Percentiles rank a stretch among this genome's conserved stretches.
Evolutionary conservation across 2,113 vertebrate genomes (phyloP).

Genomic region (Martes martes): DNA sequence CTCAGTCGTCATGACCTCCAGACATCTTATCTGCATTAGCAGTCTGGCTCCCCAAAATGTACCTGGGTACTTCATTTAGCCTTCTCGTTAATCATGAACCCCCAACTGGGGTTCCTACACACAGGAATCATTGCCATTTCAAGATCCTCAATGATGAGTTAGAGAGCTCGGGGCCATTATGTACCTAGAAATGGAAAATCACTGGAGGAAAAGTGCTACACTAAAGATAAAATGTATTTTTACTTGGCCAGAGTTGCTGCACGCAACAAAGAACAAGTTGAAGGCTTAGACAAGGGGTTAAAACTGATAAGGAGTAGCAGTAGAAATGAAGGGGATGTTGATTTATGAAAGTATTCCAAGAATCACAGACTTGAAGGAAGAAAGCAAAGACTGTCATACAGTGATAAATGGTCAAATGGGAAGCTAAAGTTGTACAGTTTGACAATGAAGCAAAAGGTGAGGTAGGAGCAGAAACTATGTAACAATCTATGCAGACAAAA

Average conservation of each 20-base stretch:
- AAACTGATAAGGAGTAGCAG: neutral
- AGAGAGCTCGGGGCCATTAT: neutral
- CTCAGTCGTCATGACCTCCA: neutral
- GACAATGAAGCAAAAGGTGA: slow-evolving; percentile 19
- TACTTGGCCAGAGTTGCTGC: neutral
- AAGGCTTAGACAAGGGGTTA: neutral
- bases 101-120: neutral
- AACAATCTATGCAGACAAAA: neutral
- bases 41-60: neutral
- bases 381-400: neutral
- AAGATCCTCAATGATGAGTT: neutral
- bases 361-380: neutral
- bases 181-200: slow-evolving; percentile 7
- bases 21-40: neutral
- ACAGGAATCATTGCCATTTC: neutral
- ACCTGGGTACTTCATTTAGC: neutral
- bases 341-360: slow-evolving; percentile 28
- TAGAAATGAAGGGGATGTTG: neutral
- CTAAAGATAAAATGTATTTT: slow-evolving; percentile 15
- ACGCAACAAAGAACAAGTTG: neutral
- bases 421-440: neutral
- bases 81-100: slow-evolving; percentile 2
- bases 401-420: slow-evolving; percentile 1
- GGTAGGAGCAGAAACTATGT: neutral
- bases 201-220: neutral